Evolutionary conservation across 2,797 vertebrate genomes (phyloP), one percentile per base, ranked within the genome.

Genomic region (Bradypodion pumilum): DNA sequence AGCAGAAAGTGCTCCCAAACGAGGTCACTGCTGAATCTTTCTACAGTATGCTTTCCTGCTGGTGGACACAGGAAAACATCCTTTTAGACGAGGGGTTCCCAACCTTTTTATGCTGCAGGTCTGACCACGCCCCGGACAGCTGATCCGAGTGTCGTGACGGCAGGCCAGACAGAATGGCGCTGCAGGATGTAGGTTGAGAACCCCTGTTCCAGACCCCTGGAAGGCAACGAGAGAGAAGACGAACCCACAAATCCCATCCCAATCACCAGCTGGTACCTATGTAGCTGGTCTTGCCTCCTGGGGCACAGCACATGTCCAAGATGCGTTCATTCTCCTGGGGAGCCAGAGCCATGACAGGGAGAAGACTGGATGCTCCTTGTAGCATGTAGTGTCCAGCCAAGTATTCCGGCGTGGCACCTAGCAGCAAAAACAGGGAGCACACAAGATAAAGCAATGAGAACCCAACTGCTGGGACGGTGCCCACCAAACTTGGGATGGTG

Each of bases 361-460:
- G 95, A 78, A 99, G 96, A 83, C 98, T 99, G 62, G 98, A 99
- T 7, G 98, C 99, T 80, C 99, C 99, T 66, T 99, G 99, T 65
- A 99, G 95, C 97, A 99, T 99, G 90, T 99, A 99, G 79, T 99
- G 98, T 76, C 99, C 99, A 1, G 98, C 95, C 87, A 99, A 95
- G 91, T 99, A 99, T 93, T 99, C 99, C 0, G 99, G 99, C 19
- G 99, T 99, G 27, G 98, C 98, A 88, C 99, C 99, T 99, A 89
- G 23, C 81, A 73, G 7, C 62, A 19, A 7, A 42, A 56, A 52
- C 37, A 19, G 12, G 27, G 16, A 6, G 85, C 80, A 3, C 84
- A 68, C 79, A 60, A n/a, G 65, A 59, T 0, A 69, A 84, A 29
- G 5, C 52, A 4, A 27, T 0, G 0, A 15, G 27, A 80, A 81